Evolutionary conservation across 53 echinoderm and acorn worm genomes (phyloP).

Genomic region (Stichopus horrens): DNA sequence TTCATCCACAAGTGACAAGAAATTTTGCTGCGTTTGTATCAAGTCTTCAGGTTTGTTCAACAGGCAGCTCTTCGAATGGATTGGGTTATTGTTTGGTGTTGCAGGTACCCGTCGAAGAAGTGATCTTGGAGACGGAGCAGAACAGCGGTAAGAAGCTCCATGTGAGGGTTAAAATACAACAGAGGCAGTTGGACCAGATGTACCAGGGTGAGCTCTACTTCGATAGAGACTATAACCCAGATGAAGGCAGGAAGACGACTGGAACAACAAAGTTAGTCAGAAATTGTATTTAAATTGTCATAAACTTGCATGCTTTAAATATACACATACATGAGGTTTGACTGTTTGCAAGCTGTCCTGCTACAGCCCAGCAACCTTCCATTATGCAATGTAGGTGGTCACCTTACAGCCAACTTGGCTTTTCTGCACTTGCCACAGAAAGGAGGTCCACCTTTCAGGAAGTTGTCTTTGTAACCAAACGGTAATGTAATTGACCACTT

Average conservation of each 20-base stretch:
- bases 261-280: slow-evolving; percentile 65
- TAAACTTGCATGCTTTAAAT: no score
- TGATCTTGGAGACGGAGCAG: slow-evolving; percentile 80
- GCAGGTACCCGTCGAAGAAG: slow-evolving; percentile 79
- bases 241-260: slow-evolving; percentile 65
- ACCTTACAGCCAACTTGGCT: no score
- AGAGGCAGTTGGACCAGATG: slow-evolving; percentile 83
- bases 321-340: not conserved
- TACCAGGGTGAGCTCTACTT: slow-evolving; percentile 93
- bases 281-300: no score
- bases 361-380: not conserved
- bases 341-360: not conserved
- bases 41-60: not conserved
- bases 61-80: no score
- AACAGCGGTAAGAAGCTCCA: slow-evolving; percentile 73
- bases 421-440: no score
- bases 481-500: no score
- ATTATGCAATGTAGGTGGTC: no score
- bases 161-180: slow-evolving; percentile 84
- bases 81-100: no score
- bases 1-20: not conserved
- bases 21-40: not conserved
- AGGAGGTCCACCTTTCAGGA: no score
- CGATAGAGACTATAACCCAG: slow-evolving; percentile 83
- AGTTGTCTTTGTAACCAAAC: no score